Conservation (phyloP, 2,888 invertebrate genomes). For the Corbicula japonica region DNA sequence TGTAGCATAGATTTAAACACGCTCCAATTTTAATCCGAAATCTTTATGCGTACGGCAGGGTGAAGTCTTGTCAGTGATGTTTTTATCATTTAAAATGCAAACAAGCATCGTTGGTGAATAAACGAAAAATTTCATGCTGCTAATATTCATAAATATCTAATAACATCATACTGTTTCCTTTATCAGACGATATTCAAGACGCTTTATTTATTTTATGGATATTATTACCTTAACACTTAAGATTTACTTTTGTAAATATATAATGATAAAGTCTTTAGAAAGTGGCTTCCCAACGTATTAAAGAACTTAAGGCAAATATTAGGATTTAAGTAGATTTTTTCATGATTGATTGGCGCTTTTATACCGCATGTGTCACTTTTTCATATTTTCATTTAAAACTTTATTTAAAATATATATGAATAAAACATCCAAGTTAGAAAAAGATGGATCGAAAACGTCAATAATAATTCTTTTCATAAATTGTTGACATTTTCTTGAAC, state of each 20-base stretch:
- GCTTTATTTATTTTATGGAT: slow-evolving; percentile 57
- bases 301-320: too few species aligned
- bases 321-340: too few species aligned
- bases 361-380: too few species aligned
- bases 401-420: too few species aligned
- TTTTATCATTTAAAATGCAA: slow-evolving; percentile 32
- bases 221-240: slow-evolving; percentile 39
- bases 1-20: slow-evolving; percentile 6
- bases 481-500: too few species aligned
- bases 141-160: slow-evolving; percentile 64
- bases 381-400: too few species aligned
- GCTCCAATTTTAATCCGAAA: slow-evolving; percentile 36
- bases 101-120: slow-evolving; percentile 24
- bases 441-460: too few species aligned
- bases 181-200: slow-evolving; percentile 40
- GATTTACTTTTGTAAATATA: slow-evolving; percentile 50
- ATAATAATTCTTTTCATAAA: too few species aligned
- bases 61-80: slow-evolving; percentile 23
- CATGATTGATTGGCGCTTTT: too few species aligned
- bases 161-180: slow-evolving; percentile 42
- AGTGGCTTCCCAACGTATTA: too few species aligned
- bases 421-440: too few species aligned
- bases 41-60: slow-evolving; percentile 45
- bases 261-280: too few species aligned
- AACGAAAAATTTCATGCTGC: slow-evolving; percentile 49